Percentiles rank a stretch among this genome's conserved stretches.
Conservation (phyloP, 2,113 vertebrate species). For the Psilopogon haemacephalus region DNA sequence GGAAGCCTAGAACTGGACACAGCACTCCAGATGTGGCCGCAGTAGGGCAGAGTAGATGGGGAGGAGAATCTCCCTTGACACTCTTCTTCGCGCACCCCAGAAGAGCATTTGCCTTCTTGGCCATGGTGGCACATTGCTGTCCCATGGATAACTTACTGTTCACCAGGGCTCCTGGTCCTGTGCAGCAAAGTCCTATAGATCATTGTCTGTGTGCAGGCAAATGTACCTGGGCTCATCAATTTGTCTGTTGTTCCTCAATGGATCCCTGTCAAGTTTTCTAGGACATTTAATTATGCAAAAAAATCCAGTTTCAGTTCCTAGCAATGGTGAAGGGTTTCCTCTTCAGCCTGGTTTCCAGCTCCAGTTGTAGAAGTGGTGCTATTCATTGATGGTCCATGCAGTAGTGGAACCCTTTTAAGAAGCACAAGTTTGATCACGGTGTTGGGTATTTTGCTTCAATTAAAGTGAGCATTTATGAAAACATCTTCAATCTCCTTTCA, state of each 20-base stretch:
- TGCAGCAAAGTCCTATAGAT: neutral
- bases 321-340: neutral
- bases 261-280: neutral
- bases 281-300: rapidly evolving
- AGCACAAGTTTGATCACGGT: rapidly evolving
- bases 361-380: rapidly evolving
- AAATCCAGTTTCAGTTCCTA: rapidly evolving
- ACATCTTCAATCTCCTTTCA: neutral
- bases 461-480: neutral
- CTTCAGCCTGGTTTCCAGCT: neutral
- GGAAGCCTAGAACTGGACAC: too few species aligned
- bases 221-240: rapidly evolving
- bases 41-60: too few species aligned
- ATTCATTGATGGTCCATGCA: rapidly evolving
- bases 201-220: rapidly evolving
- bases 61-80: too few species aligned
- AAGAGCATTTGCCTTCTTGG: too few species aligned
- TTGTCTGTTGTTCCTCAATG: neutral
- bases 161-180: neutral
- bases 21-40: too few species aligned
- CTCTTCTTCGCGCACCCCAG: too few species aligned
- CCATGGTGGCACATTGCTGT: too few species aligned
- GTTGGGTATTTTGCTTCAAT: too few species aligned
- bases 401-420: neutral
- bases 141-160: too few species aligned